phyloP scores from a whole-genome alignment of 53 echinoderm and acorn worm species.

The Henricia sp. region DNA sequence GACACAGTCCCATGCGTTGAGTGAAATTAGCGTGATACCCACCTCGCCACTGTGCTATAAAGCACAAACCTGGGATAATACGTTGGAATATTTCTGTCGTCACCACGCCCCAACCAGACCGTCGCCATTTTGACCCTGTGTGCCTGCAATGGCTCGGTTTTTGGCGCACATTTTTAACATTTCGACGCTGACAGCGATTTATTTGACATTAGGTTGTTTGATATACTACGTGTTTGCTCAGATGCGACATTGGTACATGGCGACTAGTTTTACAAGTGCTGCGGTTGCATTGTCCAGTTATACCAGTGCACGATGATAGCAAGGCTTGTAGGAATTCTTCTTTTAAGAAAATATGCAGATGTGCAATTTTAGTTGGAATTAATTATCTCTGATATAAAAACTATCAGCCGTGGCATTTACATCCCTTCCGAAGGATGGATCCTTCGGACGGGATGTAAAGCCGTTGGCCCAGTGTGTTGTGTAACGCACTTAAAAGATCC shows the following conservation, averaged over 20 bases:
- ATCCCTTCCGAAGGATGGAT: too few relatives aligned
- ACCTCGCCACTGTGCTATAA: neutral
- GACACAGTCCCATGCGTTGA: neutral
- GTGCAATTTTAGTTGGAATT: too few relatives aligned
- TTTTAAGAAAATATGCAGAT: too few relatives aligned
- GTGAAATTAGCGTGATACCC: neutral
- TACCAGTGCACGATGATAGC: too few relatives aligned
- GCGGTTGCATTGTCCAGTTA: too few relatives aligned
- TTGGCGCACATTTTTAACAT: slow-evolving; percentile 19
- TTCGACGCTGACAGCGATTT: neutral
- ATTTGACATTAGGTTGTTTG: slow-evolving; percentile 9
- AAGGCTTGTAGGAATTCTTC: too few relatives aligned
- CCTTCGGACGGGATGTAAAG: too few relatives aligned
- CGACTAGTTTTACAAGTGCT: too few relatives aligned
- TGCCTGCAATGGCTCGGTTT: neutral
- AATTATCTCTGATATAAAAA: too few relatives aligned
- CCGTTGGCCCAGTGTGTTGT: too few relatives aligned
- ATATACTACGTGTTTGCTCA: neutral
- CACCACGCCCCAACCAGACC: neutral
- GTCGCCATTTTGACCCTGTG: slow-evolving; percentile 20
- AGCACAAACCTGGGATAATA: neutral
- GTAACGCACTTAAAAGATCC: too few relatives aligned
- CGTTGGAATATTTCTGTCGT: slow-evolving; percentile 10
- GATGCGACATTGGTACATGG: slow-evolving; percentile 1
- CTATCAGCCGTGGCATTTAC: too few relatives aligned